phyloP scores from a whole-genome alignment of 1,140 invertebrate genomes.

The Latrodectus geometricus region DNA sequence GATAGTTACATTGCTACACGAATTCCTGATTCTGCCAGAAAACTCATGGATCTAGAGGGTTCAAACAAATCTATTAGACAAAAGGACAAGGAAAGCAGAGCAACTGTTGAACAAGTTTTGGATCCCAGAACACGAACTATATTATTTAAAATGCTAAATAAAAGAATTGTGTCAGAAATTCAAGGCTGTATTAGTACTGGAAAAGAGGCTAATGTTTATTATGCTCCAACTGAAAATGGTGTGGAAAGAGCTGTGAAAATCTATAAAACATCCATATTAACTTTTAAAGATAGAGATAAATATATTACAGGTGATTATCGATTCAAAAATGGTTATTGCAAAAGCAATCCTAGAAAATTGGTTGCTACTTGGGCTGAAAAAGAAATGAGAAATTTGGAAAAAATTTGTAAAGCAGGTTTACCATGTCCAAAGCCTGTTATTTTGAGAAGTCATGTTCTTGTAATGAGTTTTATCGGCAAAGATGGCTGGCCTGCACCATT shows the following conservation, averaged over 20 bases:
- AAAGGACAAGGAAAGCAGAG: conserved; percentile 91
- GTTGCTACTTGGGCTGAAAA: conserved; percentile 94
- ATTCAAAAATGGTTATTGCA: conserved; percentile 65
- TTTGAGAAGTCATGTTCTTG: conserved; percentile 85
- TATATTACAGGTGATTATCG: conserved; percentile 91
- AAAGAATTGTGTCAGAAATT: conserved; percentile 80
- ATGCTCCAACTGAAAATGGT: conserved; percentile 71
- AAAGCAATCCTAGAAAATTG: conserved; percentile 84
- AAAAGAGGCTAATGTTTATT: conserved; percentile 88
- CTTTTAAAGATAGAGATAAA: conserved; percentile 88
- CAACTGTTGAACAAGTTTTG: conserved; percentile 77
- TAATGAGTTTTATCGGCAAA: conserved; percentile 90
- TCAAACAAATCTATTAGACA: conserved; percentile 70
- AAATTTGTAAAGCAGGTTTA: conserved; percentile 71
- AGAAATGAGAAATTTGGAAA: conserved; percentile 87
- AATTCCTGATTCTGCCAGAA: not conserved
- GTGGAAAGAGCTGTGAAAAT: conserved; percentile 70
- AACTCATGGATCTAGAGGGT: conserved; percentile 8
- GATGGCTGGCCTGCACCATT: conserved; percentile 82
- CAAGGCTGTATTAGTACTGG: conserved; percentile 89
- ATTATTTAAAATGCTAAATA: conserved; percentile 87
- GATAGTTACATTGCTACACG: conserved; percentile 5
- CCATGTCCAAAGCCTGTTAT: conserved; percentile 83
- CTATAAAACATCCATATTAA: conserved; percentile 89
- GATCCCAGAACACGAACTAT: conserved; percentile 84